phyloP scores from a whole-genome alignment of 2,797 vertebrate genomes.

The Tragelaphus oryx region DNA sequence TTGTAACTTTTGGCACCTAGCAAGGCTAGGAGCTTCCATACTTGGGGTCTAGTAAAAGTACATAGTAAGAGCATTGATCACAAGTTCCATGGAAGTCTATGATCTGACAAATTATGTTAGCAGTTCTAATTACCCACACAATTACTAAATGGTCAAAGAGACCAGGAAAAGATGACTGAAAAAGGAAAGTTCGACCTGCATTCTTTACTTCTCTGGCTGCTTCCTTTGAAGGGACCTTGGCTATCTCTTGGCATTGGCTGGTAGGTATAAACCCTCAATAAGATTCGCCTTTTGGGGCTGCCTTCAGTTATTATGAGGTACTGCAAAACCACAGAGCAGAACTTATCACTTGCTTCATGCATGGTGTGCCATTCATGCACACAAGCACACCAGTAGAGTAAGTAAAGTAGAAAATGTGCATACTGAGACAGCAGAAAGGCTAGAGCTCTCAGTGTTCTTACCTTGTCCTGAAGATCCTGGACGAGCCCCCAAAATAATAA shows the following conservation, averaged over 20 bases:
- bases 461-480: fast-evolving
- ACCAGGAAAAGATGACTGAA: background rate
- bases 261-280: background rate
- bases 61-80: background rate
- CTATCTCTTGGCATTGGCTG: background rate
- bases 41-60: background rate
- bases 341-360: background rate
- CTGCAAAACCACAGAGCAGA: background rate
- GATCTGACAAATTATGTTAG: background rate
- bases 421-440: background rate
- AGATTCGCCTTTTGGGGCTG: fast-evolving
- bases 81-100: background rate
- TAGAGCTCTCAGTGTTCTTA: background rate
- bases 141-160: background rate
- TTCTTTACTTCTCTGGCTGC: background rate
- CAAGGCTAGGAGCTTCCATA: background rate
- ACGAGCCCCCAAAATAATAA: background rate
- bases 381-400: background rate
- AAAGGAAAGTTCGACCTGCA: background rate
- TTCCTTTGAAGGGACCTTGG: background rate
- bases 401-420: background rate
- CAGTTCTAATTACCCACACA: background rate
- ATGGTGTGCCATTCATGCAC: background rate
- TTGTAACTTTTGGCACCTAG: background rate
- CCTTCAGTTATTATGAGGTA: background rate